Base-by-base conservation (phyloP, 30 jellyfish, hydroid and myxozoan species). In the Hydractinia symbiolongicarpus region DNA sequence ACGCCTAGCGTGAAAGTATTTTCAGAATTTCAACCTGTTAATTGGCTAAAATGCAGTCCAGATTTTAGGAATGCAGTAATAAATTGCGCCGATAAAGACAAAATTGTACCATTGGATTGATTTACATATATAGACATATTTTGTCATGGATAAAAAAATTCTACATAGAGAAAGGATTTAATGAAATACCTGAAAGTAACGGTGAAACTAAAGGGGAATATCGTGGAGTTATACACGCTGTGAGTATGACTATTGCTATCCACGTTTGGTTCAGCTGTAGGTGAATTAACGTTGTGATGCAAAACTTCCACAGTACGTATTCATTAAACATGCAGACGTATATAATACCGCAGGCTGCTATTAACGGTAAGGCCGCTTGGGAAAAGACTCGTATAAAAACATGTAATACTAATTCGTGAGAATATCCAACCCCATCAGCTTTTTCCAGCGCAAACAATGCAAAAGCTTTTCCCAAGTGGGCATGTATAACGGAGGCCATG, bases 391-490 rank as follows among this genome's bases (percentile, higher is more conserved):
- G 93, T 53, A 85, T 82, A 73, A 90, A 90, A 54, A 83, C 67
- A 44, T 90, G 95, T 15, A 90, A 58, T 56, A 90, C 90, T 53
- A 90, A 56, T 76, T 90, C 97, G 64, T 55, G 72, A 6, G 97
- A 81, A 62, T 76, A 69, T 9, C 97, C 97, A 67, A 90, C 88
- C 7, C 97, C 97, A 66, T 90, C 97, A 9, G 95, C 95, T 82
- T 85, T 90, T 72, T 90, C 97, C 40, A 90, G 85, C 9, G 90
- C 62, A 79, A 80, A 90, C 57, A 90, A 81, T 5, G 97, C 86
- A 62, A 90, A 64, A 20, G 95, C 69, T 50, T 85, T 85, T 66
- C 72, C 64, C 68, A 90, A 82, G 51, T 90, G 95, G 9, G 90
- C 82, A 58, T 90, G 95, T 58, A 90, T 85, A 4, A 90, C 95